Percentiles rank a stretch among this genome's conserved stretches.
phyloP scores from a whole-genome alignment of 2,888 invertebrate genomes.

The Galeopsomyia nigrocyanea region DNA sequence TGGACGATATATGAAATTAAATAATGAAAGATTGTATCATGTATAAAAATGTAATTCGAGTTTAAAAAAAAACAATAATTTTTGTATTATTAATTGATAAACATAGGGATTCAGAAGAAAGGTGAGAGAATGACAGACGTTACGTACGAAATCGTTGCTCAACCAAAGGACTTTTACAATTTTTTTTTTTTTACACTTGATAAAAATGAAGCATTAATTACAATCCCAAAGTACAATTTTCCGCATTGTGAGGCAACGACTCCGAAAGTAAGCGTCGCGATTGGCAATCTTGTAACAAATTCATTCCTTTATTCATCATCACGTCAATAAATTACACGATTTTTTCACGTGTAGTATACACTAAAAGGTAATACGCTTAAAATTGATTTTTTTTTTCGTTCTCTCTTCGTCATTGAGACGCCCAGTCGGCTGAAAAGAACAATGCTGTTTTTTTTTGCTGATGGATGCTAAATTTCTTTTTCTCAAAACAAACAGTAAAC shows the following conservation, averaged over 20 bases:
- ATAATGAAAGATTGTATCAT: too few species aligned
- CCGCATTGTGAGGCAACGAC: background rate
- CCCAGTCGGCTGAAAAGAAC: slow-evolving; percentile 65
- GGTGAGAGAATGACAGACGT: background rate
- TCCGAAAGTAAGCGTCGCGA: slow-evolving; percentile 7
- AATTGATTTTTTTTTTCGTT: slow-evolving; percentile 32
- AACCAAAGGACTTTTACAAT: background rate
- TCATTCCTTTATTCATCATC: slow-evolving; percentile 53
- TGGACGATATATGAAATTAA: too few species aligned
- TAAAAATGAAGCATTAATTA: too few species aligned
- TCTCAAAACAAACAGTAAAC: too few species aligned
- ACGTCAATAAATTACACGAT: slow-evolving; percentile 53
- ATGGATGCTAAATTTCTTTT: slow-evolving; percentile 52
- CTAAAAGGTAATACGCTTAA: slow-evolving; percentile 43
- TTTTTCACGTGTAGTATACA: slow-evolving; percentile 45
- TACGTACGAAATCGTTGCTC: slow-evolving; percentile 14
- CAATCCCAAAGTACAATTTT: background rate
- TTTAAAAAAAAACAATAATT: too few species aligned
- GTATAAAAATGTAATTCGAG: too few species aligned
- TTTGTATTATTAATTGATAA: too few species aligned
- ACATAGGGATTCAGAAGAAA: too few species aligned
- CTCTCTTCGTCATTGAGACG: slow-evolving; percentile 41
- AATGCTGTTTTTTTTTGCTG: slow-evolving; percentile 59
- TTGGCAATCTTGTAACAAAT: slow-evolving; percentile 47
- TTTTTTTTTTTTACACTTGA: too few species aligned